A percentile compares a stretch with the other conserved stretches of the same genome.
Evolutionary conservation across 2,113 vertebrate genomes (phyloP).

Genomic region (Trogon melanurus): DNA sequence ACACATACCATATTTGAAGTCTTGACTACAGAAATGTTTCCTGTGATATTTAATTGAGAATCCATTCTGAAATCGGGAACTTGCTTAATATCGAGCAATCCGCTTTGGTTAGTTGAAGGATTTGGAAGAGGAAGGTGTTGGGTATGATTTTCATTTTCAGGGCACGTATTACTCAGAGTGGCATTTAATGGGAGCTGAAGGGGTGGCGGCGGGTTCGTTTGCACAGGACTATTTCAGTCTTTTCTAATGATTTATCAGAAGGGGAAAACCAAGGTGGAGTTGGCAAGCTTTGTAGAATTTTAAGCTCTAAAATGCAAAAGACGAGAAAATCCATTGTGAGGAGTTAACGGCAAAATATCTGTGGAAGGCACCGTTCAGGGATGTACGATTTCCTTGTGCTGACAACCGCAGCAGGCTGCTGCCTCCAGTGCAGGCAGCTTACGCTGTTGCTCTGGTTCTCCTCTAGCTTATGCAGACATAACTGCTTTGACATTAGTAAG

Average conservation of each 20-base stretch:
- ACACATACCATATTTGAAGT: neutral
- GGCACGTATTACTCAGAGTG: neutral
- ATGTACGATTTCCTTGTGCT: neutral
- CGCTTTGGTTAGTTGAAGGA: neutral
- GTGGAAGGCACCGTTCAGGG: neutral
- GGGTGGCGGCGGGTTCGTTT: neutral
- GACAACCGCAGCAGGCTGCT: constrained; percentile 14
- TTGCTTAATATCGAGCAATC: neutral
- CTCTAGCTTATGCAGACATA: neutral
- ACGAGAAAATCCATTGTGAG: neutral
- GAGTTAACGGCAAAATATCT: neutral
- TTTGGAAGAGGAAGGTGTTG: neutral
- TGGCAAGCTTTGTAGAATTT: neutral
- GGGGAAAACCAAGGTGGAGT: neutral
- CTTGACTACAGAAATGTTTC: neutral
- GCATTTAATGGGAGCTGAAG: neutral
- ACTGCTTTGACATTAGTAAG: neutral
- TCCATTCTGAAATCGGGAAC: neutral
- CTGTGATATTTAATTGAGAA: neutral
- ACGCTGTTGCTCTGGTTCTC: neutral
- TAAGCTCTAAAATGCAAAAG: neutral
- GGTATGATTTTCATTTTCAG: neutral
- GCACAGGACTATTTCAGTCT: neutral
- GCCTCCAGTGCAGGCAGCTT: neutral
- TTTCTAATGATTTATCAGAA: constrained; percentile 3